These are phyloP conservation scores for Falco columbarius DNA, from an alignment of 2,797 vertebrate species.

Conservation along the genomic window DNA sequence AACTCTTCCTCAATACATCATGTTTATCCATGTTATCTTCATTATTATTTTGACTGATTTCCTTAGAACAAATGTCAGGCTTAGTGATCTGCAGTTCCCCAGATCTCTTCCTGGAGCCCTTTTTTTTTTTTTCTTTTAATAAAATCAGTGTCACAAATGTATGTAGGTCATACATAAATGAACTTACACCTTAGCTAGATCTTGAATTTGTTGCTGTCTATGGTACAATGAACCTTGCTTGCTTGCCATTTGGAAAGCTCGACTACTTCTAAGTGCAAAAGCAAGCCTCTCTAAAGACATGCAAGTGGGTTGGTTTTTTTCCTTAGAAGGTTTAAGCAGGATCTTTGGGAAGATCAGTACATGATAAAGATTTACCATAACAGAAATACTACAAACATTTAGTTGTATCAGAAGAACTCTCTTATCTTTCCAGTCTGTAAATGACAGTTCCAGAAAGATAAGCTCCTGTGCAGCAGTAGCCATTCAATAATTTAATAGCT, in stretches of 20 bases:
- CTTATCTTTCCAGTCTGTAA: neutral
- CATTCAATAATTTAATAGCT: constrained; percentile 16
- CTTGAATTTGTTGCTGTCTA: neutral
- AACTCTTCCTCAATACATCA: neutral
- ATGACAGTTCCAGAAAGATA: neutral
- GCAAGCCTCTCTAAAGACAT: neutral
- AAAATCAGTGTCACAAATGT: neutral
- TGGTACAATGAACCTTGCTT: neutral
- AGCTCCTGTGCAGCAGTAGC: neutral
- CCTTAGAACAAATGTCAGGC: neutral
- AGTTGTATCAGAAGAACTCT: neutral
- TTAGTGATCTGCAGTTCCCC: neutral
- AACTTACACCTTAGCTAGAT: neutral
- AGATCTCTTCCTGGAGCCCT: neutral
- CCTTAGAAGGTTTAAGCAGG: neutral
- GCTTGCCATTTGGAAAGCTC: neutral
- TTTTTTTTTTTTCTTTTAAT: neutral
- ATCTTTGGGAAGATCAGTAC: neutral
- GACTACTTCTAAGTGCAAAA: neutral
- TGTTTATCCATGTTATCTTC: neutral
- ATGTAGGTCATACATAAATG: neutral
- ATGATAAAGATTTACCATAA: neutral
- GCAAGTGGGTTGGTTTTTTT: fast-evolving
- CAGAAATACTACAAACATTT: neutral
- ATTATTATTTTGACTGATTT: neutral